phyloP scores from a whole-genome alignment of 2,888 invertebrate genomes.

The Gonocerus acuteangulatus region DNA sequence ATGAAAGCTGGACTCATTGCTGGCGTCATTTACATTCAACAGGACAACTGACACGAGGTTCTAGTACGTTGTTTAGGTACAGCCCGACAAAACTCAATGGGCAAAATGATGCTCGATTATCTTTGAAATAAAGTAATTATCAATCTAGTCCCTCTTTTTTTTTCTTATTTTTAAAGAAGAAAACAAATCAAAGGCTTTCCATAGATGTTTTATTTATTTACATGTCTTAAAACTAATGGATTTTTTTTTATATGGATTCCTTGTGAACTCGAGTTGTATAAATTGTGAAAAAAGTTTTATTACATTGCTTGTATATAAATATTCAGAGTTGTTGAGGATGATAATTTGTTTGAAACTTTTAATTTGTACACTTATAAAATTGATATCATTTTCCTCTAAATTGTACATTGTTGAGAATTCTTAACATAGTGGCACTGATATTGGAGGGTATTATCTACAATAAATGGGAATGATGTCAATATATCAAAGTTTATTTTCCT shows the following conservation, averaged over 20 bases:
- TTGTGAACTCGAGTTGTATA: background rate
- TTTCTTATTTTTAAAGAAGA: conserved; percentile 3
- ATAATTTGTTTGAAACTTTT: too few species aligned
- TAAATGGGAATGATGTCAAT: conserved; percentile 13
- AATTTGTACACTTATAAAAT: too few species aligned
- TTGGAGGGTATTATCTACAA: background rate
- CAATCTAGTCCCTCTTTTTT: background rate
- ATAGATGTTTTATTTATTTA: background rate
- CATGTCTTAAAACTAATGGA: background rate
- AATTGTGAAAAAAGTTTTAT: background rate
- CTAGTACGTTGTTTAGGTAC: conserved; percentile 72
- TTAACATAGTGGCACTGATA: too few species aligned
- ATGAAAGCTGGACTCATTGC: conserved; percentile 69
- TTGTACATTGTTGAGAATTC: too few species aligned
- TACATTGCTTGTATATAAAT: too few species aligned
- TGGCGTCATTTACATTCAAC: conserved; percentile 68
- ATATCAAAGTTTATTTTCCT: conserved; percentile 9
- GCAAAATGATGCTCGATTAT: background rate
- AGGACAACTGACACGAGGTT: conserved; percentile 77
- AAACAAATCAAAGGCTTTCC: background rate
- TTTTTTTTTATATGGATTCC: background rate
- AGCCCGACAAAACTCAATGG: conserved; percentile 40
- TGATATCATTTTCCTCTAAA: too few species aligned
- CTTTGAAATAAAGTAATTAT: background rate
- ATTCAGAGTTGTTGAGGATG: too few species aligned